Evolutionary conservation across 2,113 vertebrate species (phyloP).

Genomic region (Oncorhynchus masou): DNA sequence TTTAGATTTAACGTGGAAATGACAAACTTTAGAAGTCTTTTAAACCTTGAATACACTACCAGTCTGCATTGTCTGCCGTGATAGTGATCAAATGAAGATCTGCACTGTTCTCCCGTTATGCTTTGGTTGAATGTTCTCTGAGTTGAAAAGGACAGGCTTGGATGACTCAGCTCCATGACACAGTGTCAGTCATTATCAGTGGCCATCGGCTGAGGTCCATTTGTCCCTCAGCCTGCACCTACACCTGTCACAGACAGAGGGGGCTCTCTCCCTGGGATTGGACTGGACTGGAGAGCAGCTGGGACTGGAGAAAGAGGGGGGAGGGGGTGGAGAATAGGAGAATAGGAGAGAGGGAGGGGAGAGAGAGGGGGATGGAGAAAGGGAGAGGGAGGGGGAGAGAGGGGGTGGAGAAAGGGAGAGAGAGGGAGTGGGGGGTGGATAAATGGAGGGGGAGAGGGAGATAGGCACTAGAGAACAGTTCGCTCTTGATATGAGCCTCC

Average conservation of each 20-base stretch:
- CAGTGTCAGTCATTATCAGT: too few relatives aligned
- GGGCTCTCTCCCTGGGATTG: slow-evolving; percentile 54
- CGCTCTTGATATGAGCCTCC: too few relatives aligned
- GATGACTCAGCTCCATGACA: too few relatives aligned
- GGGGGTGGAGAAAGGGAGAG: background rate
- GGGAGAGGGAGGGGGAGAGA: background rate
- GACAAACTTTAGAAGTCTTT: too few relatives aligned
- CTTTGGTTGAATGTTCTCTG: too few relatives aligned
- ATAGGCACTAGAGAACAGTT: background rate
- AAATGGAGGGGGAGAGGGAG: background rate
- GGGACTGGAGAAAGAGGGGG: background rate
- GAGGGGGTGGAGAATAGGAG: background rate
- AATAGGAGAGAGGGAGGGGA: background rate
- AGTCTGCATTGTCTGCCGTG: too few relatives aligned
- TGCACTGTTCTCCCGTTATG: too few relatives aligned
- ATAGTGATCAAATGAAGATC: too few relatives aligned
- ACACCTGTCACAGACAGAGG: slow-evolving; percentile 58
- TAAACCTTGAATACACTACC: too few relatives aligned
- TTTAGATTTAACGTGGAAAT: too few relatives aligned
- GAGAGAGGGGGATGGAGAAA: background rate
- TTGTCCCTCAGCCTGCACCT: slow-evolving; percentile 25
- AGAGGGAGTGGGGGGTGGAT: background rate
- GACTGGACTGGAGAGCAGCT: slow-evolving; percentile 19
- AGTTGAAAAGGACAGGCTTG: too few relatives aligned
- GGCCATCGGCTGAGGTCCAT: background rate